phyloP scores from a whole-genome alignment of 2,888 invertebrate species.

The Heliothis peltigera region DNA sequence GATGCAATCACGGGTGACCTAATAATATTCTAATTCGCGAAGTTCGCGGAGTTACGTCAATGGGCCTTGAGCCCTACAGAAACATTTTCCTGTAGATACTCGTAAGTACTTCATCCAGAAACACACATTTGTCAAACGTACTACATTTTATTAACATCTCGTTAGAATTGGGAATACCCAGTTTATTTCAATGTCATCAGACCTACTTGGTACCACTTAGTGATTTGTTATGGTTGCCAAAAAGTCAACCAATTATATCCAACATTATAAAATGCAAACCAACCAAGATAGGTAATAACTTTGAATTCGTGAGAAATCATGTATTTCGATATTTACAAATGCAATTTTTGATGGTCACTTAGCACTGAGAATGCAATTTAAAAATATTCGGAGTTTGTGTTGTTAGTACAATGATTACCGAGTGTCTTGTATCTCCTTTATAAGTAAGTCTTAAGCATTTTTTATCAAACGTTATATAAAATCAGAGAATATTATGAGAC shows the following conservation, averaged over 20 bases:
- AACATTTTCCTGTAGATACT: background rate
- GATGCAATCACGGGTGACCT: no score
- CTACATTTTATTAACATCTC: background rate
- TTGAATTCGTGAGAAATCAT: constrained; percentile 5
- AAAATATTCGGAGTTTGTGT: background rate
- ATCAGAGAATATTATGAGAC: no score
- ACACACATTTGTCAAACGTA: constrained; percentile 21
- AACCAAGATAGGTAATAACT: background rate
- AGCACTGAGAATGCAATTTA: background rate
- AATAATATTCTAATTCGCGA: no score
- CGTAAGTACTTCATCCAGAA: background rate
- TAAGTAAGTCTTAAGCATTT: no score
- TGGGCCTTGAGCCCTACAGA: background rate
- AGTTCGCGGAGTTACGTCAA: background rate
- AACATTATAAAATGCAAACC: constrained; percentile 4
- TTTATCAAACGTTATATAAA: no score
- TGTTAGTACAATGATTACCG: no score
- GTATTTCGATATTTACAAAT: background rate
- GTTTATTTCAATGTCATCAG: background rate
- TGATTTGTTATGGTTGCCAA: background rate
- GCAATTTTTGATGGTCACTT: background rate
- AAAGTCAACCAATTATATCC: background rate
- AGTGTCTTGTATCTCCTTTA: no score
- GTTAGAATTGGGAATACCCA: background rate
- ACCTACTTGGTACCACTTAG: background rate